Evolutionary conservation across 1,140 invertebrate species (phyloP), one percentile per base, ranked within the genome.

Genomic region (Limonius californicus): DNA sequence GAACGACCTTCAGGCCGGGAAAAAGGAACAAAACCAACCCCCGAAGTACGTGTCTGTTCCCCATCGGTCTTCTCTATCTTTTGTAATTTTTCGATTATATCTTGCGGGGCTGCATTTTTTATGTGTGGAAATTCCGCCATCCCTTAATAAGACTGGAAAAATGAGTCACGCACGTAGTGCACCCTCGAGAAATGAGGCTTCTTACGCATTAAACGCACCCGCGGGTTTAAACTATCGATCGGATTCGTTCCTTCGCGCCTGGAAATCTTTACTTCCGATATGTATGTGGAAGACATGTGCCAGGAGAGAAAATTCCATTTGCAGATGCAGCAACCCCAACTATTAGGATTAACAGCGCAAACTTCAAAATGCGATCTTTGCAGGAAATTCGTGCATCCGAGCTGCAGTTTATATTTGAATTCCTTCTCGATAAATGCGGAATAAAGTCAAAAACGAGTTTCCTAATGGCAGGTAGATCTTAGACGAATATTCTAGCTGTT

Each of bases 91-190:
- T 55, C 54, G 30, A 61, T 39, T 50, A 50, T 21, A 50, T 50
- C 45, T 50, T 12, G 16, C 2, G 68, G 69, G 72, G 67, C 67
- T 70, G 64, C 66, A 71, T 74, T 74, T 74, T 73, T 74, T 74
- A 74, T 74, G 72, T 74, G 68, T 65, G 68, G 70, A 53, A 50
- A 50, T 50, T 50, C 45, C 20, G 45, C 45, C 61, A 57, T 67
- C 65, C 63, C 63, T 66, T 72, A 70, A 69, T 70, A 67, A 68
- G 66, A 61, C 61, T 57, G 66, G 71, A 72, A 73, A 74, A 74
- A 74, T 74, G 72, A 72, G 69, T 74, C 72, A 74, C 72, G 69
- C 64, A 67, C 59, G 53, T 45, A 47, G 20, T 65, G 59, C 63
- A 62, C 63, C 63, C 63, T 62, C 59, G 55, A 62, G 63, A 65